Evolutionary conservation across 2,888 invertebrate species (phyloP).

Genomic region (Nasonovia ribisnigri): DNA sequence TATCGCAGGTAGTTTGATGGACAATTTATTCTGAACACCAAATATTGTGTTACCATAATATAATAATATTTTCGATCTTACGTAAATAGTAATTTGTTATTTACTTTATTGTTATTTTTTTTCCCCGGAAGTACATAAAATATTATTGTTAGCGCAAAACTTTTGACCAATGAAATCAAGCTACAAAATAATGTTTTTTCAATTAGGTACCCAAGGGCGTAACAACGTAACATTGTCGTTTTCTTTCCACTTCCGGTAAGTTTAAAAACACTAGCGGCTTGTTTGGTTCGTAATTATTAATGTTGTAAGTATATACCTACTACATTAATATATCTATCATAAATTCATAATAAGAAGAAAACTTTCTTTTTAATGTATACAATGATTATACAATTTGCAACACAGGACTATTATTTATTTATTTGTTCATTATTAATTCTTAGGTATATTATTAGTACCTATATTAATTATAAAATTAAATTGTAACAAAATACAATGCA

Average conservation of each 20-base stretch:
- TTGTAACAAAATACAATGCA: not conserved
- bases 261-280: not conserved
- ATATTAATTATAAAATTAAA: not conserved
- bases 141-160: constrained; percentile 9
- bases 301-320: not conserved
- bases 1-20: not conserved
- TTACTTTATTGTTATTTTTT: not conserved
- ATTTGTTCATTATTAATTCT: not conserved
- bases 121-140: not conserved
- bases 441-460: not conserved
- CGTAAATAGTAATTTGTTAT: constrained; percentile 7
- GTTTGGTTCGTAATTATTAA: not conserved
- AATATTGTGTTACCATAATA: not conserved
- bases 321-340: not conserved
- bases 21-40: not conserved
- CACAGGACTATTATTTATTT: not conserved
- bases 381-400: not conserved
- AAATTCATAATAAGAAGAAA: not conserved
- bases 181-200: constrained; percentile 6
- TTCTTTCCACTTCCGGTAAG: not conserved
- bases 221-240: not conserved
- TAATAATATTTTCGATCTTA: not conserved
- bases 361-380: not conserved
- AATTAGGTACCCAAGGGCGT: not conserved
- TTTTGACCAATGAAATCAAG: not conserved